Evolutionary conservation across 2,888 invertebrate genomes (phyloP).

Genomic region (Dexiosoma caninum): DNA sequence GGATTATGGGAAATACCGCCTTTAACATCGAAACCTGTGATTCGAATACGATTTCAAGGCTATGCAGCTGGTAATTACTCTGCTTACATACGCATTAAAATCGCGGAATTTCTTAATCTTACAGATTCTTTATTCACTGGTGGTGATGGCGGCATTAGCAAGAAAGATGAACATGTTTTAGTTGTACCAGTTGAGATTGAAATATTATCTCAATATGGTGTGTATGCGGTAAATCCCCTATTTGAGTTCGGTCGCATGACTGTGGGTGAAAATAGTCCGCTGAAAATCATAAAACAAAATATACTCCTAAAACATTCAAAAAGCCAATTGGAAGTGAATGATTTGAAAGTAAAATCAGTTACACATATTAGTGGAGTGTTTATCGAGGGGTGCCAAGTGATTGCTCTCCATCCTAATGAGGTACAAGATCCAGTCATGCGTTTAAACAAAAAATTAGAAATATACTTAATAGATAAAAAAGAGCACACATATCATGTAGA

Average conservation of each 20-base stretch:
- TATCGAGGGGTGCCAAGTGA: background rate
- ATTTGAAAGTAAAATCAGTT: slow-evolving; percentile 28
- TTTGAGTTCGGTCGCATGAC: slow-evolving; percentile 91
- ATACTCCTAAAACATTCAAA: slow-evolving; percentile 50
- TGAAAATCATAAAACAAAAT: slow-evolving; percentile 27
- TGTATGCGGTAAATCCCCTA: slow-evolving; percentile 86
- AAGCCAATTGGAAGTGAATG: slow-evolving; percentile 42
- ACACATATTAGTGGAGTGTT: slow-evolving; percentile 36
- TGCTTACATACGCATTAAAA: slow-evolving; percentile 84
- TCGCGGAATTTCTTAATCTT: slow-evolving; percentile 68
- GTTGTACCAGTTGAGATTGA: slow-evolving; percentile 92
- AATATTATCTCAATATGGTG: slow-evolving; percentile 83
- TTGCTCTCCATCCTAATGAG: slow-evolving; percentile 72
- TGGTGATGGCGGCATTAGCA: slow-evolving; percentile 66
- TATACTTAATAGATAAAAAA: slow-evolving; percentile 41
- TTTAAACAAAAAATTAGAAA: slow-evolving; percentile 48
- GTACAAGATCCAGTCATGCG: slow-evolving; percentile 65
- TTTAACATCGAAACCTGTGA: slow-evolving; percentile 90
- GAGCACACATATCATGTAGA: slow-evolving; percentile 61
- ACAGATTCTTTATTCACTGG: slow-evolving; percentile 54
- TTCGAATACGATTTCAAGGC: slow-evolving; percentile 89
- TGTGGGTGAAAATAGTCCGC: slow-evolving; percentile 79
- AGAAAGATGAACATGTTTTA: slow-evolving; percentile 77
- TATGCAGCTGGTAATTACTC: slow-evolving; percentile 89
- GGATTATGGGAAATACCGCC: slow-evolving; percentile 95